Base-by-base conservation (phyloP, 2,113 vertebrate genomes). In the Leuciscus idus region DNA sequence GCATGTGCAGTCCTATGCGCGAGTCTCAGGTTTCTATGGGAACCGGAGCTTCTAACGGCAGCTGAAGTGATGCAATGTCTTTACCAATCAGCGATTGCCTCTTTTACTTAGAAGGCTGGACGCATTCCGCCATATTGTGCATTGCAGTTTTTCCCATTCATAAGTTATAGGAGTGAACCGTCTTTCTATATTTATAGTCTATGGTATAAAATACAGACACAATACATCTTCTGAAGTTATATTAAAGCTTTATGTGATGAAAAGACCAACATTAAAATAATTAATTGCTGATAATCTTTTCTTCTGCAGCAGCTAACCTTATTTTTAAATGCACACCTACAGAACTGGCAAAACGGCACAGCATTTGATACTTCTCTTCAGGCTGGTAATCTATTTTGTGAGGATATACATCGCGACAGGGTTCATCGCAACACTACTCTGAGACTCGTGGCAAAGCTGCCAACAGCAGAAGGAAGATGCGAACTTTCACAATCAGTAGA, bases 301-400 rank as follows among this genome's bases (percentile, higher is more conserved):
- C 57, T 9, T 59, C 3, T 10, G 57, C 57, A 59, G 57, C 2
- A 59, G 21, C 21, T 59, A 59, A 10, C 57, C 8, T 15, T 3
- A 61, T 61, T 80, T 43, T 21, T 68, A 33, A 6, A 83, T 8
- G 48, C 9, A 86, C 43, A 61, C 30, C 77, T 61, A 72, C 52
- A 81, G 39, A 26, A 75, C 7, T 50, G 57, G 59, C 28, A 26
- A 73, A 43, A 43, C 4, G 21, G 21, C n/a, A 43, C 3, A 83
- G 33, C 64, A 36, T 55, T 26, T 43, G 28, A 26, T 59, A 55
- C 30, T 17, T 43, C 50, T 72, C 81, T 70, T 66, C 46, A 15
- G 33, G 64, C n/a, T 57, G 10, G 61, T 48, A 73, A 82, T 74
- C 23, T 75, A 64, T 82, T 73, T 21, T 86, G 77, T 23, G n/a